A percentile compares a stretch with the other conserved stretches of the same genome.
phyloP scores from a whole-genome alignment of 1,140 invertebrate genomes.

The Bombus difficillimus region DNA sequence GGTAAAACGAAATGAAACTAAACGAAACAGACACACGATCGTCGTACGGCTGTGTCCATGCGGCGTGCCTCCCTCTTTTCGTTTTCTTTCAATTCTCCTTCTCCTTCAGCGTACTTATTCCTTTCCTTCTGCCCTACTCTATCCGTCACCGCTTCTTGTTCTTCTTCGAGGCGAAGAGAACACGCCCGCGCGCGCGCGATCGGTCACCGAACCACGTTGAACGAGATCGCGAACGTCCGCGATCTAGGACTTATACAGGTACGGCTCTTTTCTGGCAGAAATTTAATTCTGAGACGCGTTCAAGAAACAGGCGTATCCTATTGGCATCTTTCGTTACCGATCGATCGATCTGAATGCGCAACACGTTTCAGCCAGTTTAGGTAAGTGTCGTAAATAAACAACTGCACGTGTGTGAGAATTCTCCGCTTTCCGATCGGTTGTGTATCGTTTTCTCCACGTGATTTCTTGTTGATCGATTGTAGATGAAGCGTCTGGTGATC shows the following conservation, averaged over 20 bases:
- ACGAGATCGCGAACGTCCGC: constrained; percentile 32
- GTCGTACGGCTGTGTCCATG: constrained; percentile 59
- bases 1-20: constrained; percentile 71
- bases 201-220: constrained; percentile 67
- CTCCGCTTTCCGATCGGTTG: background rate
- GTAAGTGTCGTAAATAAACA: background rate
- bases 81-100: constrained; percentile 50
- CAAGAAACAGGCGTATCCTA: background rate
- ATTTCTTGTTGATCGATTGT: background rate
- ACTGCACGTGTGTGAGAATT: background rate
- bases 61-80: constrained; percentile 44
- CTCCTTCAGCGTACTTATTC: constrained; percentile 40
- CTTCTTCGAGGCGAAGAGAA: constrained; percentile 17
- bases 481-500: background rate
- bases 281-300: background rate
- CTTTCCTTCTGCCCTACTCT: constrained; percentile 44
- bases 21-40: constrained; percentile 64
- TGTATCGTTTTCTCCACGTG: background rate
- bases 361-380: background rate
- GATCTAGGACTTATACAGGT: background rate
- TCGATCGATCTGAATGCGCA: background rate
- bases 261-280: background rate
- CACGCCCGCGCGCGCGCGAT: constrained; percentile 14
- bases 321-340: background rate
- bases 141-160: constrained; percentile 6